Base-by-base conservation (phyloP, 2,113 vertebrate genomes). In the Pionites leucogaster region DNA sequence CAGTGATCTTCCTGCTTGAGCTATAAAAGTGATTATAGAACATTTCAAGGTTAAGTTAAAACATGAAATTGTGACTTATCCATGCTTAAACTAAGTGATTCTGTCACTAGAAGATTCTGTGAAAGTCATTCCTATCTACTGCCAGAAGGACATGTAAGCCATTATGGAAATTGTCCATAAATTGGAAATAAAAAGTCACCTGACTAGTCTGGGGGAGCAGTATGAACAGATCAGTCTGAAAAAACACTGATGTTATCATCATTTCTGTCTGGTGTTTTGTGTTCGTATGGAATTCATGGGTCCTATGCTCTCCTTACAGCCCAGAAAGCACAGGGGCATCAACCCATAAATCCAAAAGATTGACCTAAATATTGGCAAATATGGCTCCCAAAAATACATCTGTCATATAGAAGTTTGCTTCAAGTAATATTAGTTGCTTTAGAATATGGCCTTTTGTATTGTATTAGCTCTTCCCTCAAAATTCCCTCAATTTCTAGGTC, bases 181-280 rank as follows among this genome's bases (percentile, higher is more conserved):
- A 39, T 2, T 44, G 14, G 15, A 86, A 68, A 57, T 68, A 52
- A 14, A 72, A 82, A 13, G 10, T 35, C 3, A 28, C 5, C 15
- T 63, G 25, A 24, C 1, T 5, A 8, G 5, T 23, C 20, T 42
- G 8, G 8, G 15, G 72, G 9, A 74, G 2, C 0, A 3, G 7
- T 3, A 3, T n/a, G 41, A 87, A 84, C 19, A 67, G 7, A 5
- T 63, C 28, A 23, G 23, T n/a, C 3, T 64, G 24, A 70, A 49
- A 31, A 80, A 67, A 19, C 14, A 17, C 5, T 53, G 25, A 31
- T 1, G 4, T 11, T 13, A 2, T 59, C 4, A 0, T 7, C 11
- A 13, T 35, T 83, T 59, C 11, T 60, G 11, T n/a, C 10, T 63
- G 39, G 8, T 53, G 5, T 28, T 16, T 57, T 67, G 5, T 24